These are phyloP conservation scores for Hycleus cichorii DNA, from an alignment of 1,140 invertebrate genomes.

Conservation along the genomic window DNA sequence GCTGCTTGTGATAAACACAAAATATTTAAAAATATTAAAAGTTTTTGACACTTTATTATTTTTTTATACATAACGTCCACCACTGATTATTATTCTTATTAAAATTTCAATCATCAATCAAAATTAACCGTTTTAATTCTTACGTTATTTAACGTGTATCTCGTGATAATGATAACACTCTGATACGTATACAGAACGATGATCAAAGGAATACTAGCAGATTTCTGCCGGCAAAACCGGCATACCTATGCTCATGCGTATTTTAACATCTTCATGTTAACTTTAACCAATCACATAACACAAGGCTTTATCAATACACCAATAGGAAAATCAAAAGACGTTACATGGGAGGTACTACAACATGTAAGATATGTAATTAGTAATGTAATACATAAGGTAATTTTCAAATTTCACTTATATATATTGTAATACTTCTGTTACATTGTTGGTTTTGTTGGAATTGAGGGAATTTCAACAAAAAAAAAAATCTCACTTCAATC, in stretches of 20 bases:
- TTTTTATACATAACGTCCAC: constrained; percentile 4
- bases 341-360: constrained; percentile 37
- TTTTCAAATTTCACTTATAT: constrained; percentile 8
- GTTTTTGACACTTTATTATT: constrained; percentile 11
- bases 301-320: constrained; percentile 36
- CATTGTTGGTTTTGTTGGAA: background rate
- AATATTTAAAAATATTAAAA: constrained; percentile 18
- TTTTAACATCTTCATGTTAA: constrained; percentile 20
- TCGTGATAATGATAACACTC: background rate
- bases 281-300: constrained; percentile 33
- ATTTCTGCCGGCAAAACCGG: constrained; percentile 19
- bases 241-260: constrained; percentile 35
- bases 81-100: too few species aligned
- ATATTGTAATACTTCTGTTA: too few species aligned
- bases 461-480: background rate
- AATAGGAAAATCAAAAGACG: constrained; percentile 40
- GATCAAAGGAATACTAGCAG: constrained; percentile 23
- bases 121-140: background rate
- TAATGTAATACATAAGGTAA: constrained; percentile 39
- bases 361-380: constrained; percentile 42
- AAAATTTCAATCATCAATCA: too few species aligned
- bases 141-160: background rate
- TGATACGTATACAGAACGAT: background rate
- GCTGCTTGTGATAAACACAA: constrained; percentile 20
- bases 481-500: background rate